Evolutionary conservation across 2,797 vertebrate species (phyloP), one percentile per base, ranked within the genome.

Genomic region (Eidolon dupreanum): DNA sequence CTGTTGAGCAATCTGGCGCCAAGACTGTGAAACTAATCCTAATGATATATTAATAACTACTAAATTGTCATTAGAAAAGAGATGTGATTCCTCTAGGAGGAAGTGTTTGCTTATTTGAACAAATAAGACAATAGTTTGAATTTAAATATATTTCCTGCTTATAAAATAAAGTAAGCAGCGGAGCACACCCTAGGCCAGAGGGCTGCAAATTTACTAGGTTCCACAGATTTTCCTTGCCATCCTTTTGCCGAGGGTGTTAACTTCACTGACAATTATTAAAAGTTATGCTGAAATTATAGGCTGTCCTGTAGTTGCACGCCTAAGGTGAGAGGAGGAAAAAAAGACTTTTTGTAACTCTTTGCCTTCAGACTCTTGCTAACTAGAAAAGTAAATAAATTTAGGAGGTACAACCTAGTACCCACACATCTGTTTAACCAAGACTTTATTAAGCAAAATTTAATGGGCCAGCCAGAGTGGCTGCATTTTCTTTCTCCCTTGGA

Each of bases 1-100:
- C 13, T 49, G 46, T 49, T 49, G 46, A 49, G 46, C 46, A 49
- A 13, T 49, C 46, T 49, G 13, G 46, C 46, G 15, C 13, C 46
- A 74, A 85, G 41, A 83, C 22, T 28, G 3, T 46, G 55, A 95
- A 63, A 87, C 22, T 38, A 82, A 92, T 87, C 68, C 57, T 33
- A 33, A 75, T 79, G 73, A 82, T 78, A 63, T 24, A 86, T 82
- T 84, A 88, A 83, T 79, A 86, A 83, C 94, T 68, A 26, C 2
- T 22, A 73, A 73, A 71, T 24, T 96, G 49, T 75, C 57, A 79
- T 90, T 88, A 51, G 26, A 70, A 78, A 95, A 93, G 82, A 93
- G 31, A 83, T 7, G 49, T 7, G 10, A 10, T 77, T 92, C 31
- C n/a, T 92, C 84, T 15, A 66, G 87, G 68, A 86, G n/a, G 51